phyloP scores from a whole-genome alignment of 2,888 invertebrate species.

The Dasysyrphus tricinctus region DNA sequence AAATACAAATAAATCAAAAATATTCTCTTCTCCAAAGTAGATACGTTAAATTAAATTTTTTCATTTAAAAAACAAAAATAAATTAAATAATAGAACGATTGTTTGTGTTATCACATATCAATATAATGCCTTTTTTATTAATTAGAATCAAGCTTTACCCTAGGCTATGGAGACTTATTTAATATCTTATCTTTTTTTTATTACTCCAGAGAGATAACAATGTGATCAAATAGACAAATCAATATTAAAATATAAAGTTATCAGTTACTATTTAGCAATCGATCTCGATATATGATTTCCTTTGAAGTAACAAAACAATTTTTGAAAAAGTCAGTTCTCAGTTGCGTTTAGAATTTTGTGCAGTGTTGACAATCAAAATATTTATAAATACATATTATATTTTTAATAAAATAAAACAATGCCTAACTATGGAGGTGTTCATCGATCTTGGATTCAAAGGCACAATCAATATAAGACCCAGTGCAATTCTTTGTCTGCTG shows the following conservation, averaged over 20 bases:
- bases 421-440: conserved; percentile 54
- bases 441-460: conserved; percentile 51
- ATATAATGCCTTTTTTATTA: conserved; percentile 1
- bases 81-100: conserved; percentile 5
- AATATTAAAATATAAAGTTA: conserved; percentile 7
- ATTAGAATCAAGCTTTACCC: conserved; percentile 4
- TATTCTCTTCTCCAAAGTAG: too few species aligned
- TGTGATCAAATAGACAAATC: conserved; percentile 25
- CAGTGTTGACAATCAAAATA: neutral
- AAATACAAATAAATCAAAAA: too few species aligned
- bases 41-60: too few species aligned
- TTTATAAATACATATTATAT: neutral
- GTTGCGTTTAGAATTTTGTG: conserved; percentile 10
- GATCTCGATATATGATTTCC: neutral
- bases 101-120: conserved; percentile 7
- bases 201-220: conserved; percentile 3
- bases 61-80: neutral
- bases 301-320: neutral
- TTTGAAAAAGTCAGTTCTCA: neutral
- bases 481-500: conserved; percentile 58
- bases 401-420: conserved; percentile 21
- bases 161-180: neutral
- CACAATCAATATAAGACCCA: conserved; percentile 49
- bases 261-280: conserved; percentile 15
- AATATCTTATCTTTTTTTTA: conserved; percentile 16